Base-by-base conservation (phyloP, 2,888 invertebrate genomes). In the Trissolcus japonicus region DNA sequence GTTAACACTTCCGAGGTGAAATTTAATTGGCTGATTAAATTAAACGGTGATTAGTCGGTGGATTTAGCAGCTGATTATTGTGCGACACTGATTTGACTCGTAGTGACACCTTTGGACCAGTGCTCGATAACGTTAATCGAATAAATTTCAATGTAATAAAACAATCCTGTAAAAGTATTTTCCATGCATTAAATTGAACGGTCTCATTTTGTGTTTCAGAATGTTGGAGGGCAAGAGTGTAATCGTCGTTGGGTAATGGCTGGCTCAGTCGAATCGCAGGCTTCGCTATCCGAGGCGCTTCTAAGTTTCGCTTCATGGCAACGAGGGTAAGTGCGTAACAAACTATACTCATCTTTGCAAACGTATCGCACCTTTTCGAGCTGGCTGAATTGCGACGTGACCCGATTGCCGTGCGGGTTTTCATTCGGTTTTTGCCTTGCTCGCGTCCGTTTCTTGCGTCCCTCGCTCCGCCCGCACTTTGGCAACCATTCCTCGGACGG, bases 311-410 rank as follows among this genome's bases (percentile, higher is more conserved):
- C 75, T 72, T 69, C 75, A 78, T 78, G 78, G 78, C 78, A 78
- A 72, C 78, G 71, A 72, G 68, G 78, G 78, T 78, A 72, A 75
- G 78, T 78, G 72, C 75, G 74, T 75, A 78, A 78, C 78, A 72
- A 78, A 75, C 75, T 71, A 60, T 67, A 78, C 74, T 78, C 72
- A 9, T 35, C 6, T 1, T 7, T 2, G 72, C 75, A 71, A 68
- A 77, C 72, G 68, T 59, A 69, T 78, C 66, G 71, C 71, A 67
- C 71, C 78, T 78, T 50, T 35, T 35, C 35, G 55, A 57, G 63
- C 65, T 78, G 63, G 61, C 71, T 69, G 66, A 50, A 78, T 66
- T 66, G 57, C 67, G 75, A 78, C 78, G 78, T 78, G 75, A 78
- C 75, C 75, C 43, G 11, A 72, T 75, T 72, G 75, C 71, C 72